A percentile compares a stretch with the other conserved stretches of the same genome.
phyloP scores from a whole-genome alignment of 2,113 vertebrate genomes.

The Notechis scutatus region DNA sequence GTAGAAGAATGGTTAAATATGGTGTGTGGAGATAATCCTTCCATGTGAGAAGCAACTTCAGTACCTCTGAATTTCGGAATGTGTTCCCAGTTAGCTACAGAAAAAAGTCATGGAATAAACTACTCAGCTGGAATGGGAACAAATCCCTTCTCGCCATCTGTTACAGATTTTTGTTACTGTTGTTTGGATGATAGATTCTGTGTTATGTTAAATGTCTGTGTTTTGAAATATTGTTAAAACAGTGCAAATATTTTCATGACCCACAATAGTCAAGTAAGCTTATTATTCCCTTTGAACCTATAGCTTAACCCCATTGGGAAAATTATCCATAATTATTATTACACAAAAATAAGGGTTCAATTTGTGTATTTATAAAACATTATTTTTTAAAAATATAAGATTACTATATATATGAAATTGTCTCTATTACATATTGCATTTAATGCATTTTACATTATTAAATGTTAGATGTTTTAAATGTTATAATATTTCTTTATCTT shows the following conservation, averaged over 20 bases:
- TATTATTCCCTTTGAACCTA: neutral
- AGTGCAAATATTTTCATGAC: slow-evolving; percentile 50
- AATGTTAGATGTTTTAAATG: neutral
- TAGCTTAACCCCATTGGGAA: neutral
- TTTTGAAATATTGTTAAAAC: slow-evolving; percentile 54
- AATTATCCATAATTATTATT: neutral
- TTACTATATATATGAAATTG: neutral
- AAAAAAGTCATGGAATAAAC: slow-evolving; percentile 50
- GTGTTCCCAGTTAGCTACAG: slow-evolving; percentile 56
- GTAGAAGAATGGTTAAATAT: slow-evolving; percentile 41
- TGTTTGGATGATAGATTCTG: slow-evolving; percentile 53
- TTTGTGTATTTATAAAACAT: neutral
- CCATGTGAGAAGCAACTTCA: slow-evolving; percentile 44
- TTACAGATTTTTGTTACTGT: slow-evolving; percentile 59
- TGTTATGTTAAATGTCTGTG: slow-evolving; percentile 60
- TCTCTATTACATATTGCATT: neutral
- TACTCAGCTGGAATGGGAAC: slow-evolving; percentile 61
- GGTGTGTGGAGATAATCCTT: slow-evolving; percentile 29
- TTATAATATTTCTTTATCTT: neutral
- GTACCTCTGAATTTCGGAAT: slow-evolving; percentile 58
- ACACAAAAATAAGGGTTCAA: neutral
- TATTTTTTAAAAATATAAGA: neutral
- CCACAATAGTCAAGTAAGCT: slow-evolving; percentile 35
- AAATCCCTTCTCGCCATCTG: slow-evolving; percentile 66
- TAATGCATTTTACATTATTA: neutral